A percentile compares a stretch with the other conserved stretches of the same genome.
Evolutionary conservation across 2,888 invertebrate genomes (phyloP).

Genomic region (Apoda limacodes): DNA sequence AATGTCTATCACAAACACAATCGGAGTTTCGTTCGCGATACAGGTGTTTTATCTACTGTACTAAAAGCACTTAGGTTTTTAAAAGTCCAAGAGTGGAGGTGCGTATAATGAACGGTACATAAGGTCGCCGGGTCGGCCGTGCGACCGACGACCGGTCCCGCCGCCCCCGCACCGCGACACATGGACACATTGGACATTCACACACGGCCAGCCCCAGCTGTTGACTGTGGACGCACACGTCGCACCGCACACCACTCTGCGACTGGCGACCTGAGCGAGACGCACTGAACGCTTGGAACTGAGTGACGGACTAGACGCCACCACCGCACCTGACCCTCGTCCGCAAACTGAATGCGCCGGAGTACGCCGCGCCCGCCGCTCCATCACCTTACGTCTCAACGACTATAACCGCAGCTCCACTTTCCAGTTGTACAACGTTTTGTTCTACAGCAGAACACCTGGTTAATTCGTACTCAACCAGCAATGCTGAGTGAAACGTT

Average conservation of each 20-base stretch:
- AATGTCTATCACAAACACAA: conserved; percentile 19
- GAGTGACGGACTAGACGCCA: conserved; percentile 14
- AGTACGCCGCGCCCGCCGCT: conserved; percentile 10
- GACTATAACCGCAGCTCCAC: no score
- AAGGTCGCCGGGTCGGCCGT: conserved; percentile 67
- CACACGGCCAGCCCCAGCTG: conserved; percentile 22
- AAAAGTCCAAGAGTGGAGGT: conserved; percentile 40
- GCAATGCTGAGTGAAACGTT: conserved; percentile 6
- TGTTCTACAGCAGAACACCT: no score
- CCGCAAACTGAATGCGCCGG: conserved; percentile 9
- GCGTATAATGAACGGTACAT: conserved; percentile 63
- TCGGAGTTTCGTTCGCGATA: no score
- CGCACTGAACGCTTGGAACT: background rate
- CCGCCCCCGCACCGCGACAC: conserved; percentile 45
- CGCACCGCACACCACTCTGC: conserved; percentile 22
- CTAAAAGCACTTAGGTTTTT: conserved; percentile 3
- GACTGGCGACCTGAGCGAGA: conserved; percentile 18
- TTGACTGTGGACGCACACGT: conserved; percentile 21
- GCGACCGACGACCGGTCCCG: conserved; percentile 50
- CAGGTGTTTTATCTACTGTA: conserved; percentile 24
- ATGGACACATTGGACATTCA: conserved; percentile 32
- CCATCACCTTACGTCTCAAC: no score
- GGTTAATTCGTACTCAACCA: no score
- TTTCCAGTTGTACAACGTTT: no score
- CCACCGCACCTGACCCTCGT: conserved; percentile 22